phyloP scores from a whole-genome alignment of 2,113 vertebrate genomes.

The Steatornis caripensis region DNA sequence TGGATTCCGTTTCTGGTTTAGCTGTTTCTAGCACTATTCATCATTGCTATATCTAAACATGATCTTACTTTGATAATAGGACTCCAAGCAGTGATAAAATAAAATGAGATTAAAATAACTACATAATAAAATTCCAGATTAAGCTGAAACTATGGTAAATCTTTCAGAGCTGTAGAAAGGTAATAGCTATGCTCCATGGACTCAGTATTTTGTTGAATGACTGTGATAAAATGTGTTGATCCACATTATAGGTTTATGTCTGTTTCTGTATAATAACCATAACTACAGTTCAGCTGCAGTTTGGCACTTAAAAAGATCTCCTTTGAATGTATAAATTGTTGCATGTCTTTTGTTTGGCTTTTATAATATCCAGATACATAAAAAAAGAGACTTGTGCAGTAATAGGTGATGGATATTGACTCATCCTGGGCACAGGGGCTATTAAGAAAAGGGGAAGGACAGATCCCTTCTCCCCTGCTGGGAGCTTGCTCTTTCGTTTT shows the following conservation, averaged over 20 bases:
- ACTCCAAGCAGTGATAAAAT: constrained; percentile 33
- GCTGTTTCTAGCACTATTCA: neutral
- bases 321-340: neutral
- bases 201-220: neutral
- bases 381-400: neutral
- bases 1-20: neutral
- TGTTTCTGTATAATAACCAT: neutral
- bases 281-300: neutral
- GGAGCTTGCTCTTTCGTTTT: neutral
- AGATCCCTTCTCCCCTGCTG: neutral
- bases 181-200: neutral
- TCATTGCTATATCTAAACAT: neutral
- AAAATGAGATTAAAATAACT: constrained; percentile 49
- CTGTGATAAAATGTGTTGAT: constrained; percentile 26
- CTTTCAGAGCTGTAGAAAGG: neutral
- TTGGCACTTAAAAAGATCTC: neutral
- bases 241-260: neutral
- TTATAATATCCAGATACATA: neutral
- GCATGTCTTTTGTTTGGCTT: neutral
- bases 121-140: constrained; percentile 32
- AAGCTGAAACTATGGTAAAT: constrained; percentile 12
- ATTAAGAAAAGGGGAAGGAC: neutral
- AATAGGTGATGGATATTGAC: neutral
- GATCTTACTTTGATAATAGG: constrained; percentile 13
- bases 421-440: neutral